phyloP scores from a whole-genome alignment of 2,888 invertebrate species.

The Fragum sueziense region DNA sequence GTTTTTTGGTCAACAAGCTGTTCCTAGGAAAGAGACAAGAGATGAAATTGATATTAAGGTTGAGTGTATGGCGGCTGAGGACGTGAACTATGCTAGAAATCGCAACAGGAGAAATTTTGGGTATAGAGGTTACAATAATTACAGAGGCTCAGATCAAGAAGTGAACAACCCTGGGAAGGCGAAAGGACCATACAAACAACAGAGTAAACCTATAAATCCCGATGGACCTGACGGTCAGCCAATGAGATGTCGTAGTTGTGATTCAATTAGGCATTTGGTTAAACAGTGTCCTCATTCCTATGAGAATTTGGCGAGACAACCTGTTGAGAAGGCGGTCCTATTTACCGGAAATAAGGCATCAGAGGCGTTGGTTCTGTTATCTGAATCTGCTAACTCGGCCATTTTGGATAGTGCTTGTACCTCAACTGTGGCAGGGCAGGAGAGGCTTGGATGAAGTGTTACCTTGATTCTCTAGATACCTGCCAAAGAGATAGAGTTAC shows the following conservation, averaged over 20 bases:
- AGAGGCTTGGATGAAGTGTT: slow-evolving; percentile 44
- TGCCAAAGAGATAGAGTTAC: slow-evolving; percentile 16
- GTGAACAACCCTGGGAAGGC: background rate
- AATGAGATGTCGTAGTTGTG: slow-evolving; percentile 38
- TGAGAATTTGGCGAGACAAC: slow-evolving; percentile 34
- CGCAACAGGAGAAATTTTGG: background rate
- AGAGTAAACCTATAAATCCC: slow-evolving; percentile 33
- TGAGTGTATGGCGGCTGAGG: slow-evolving; percentile 32
- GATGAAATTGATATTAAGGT: slow-evolving; percentile 26
- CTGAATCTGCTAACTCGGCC: slow-evolving; percentile 49
- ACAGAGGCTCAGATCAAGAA: slow-evolving; percentile 10
- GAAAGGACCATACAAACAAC: background rate
- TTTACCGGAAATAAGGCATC: slow-evolving; percentile 43
- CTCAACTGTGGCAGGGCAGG: slow-evolving; percentile 50
- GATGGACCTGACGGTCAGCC: slow-evolving; percentile 44
- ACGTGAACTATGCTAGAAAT: slow-evolving; percentile 39
- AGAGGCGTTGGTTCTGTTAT: slow-evolving; percentile 30
- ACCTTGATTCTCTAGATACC: slow-evolving; percentile 37
- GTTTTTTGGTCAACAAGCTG: slow-evolving; percentile 40
- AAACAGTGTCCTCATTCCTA: slow-evolving; percentile 49
- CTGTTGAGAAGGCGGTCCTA: slow-evolving; percentile 43
- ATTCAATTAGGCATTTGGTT: slow-evolving; percentile 45
- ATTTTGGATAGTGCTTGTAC: slow-evolving; percentile 54
- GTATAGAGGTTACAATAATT: background rate
- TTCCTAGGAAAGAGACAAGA: background rate